Base-by-base conservation (phyloP, 2,888 invertebrate species). In the Apoda limacodes region DNA sequence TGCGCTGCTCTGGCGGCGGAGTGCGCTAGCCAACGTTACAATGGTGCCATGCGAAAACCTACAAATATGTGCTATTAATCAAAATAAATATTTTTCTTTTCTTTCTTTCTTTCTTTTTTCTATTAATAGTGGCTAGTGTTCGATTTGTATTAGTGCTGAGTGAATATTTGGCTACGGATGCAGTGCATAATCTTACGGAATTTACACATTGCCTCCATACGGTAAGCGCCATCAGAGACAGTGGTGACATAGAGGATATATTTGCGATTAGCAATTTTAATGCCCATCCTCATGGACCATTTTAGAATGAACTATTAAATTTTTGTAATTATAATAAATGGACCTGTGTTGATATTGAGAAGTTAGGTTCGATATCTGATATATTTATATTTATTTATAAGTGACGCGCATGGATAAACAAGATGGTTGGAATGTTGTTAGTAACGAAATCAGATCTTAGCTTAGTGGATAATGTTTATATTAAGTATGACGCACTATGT, bases 351-450 rank as follows among this genome's bases (percentile, higher is more conserved):
- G n/a, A n/a, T n/a, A n/a, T n/a, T n/a, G n/a, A n/a, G n/a, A n/a
- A n/a, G n/a, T n/a, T n/a, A 24, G 3, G 30, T 23, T 11, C 6
- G 17, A 23, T 29, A 17, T 15, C 23, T 14, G 9, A 23, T 15
- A 15, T 17, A 23, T 29, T 23, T 28, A 11, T 34, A 13, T 30
- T 30, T 30, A 6, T 34, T 30, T 27, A 23, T 30, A 9, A 34
- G 34, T 27, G 34, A 34, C n/a, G 35, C 13, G 3, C 25, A 29
- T 22, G 34, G 28, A 2, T 12, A 9, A 9, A 20, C 4, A 4
- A 10, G 13, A 5, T 34, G 30, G 30, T 19, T 34, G 12, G 34
- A 30, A 21, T 31, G 31, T 14, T 35, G 27, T 9, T 5, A 25
- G 13, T 22, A 26, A 4, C n/a, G n/a, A n/a, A n/a, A n/a, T n/a